phyloP scores from a whole-genome alignment of 2,797 vertebrate genomes.

The Scyliorhinus canicula region DNA sequence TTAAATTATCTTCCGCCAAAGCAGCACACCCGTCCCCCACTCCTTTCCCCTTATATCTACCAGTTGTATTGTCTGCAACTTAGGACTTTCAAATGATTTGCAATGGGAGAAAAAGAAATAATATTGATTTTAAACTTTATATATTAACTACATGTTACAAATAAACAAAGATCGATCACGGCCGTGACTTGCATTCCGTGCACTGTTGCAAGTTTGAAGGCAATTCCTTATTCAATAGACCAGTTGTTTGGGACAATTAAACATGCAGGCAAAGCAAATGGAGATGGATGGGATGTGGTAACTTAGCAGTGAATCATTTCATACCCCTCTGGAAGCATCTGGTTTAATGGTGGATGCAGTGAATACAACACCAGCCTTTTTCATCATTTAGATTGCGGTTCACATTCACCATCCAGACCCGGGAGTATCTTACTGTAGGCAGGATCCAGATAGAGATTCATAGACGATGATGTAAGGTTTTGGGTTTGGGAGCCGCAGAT shows the following conservation, averaged over 20 bases:
- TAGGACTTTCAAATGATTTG: neutral
- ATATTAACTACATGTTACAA: neutral
- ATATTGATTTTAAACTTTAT: neutral
- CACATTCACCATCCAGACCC: neutral
- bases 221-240: neutral
- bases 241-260: slow-evolving; percentile 2
- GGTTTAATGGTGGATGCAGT: neutral
- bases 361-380: neutral
- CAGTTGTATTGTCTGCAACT: neutral
- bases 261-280: neutral
- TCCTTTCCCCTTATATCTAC: neutral
- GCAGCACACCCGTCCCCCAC: neutral
- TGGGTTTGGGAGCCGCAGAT: too few relatives aligned
- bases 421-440: neutral
- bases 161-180: neutral
- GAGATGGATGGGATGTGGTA: neutral
- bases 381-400: neutral
- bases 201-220: neutral
- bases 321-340: neutral
- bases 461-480: neutral
- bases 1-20: neutral
- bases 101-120: neutral
- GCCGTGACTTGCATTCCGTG: neutral
- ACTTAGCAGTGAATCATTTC: neutral
- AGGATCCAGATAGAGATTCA: neutral